Base-by-base conservation (phyloP, 2,888 invertebrate genomes). In the Argyresthia albistria region DNA sequence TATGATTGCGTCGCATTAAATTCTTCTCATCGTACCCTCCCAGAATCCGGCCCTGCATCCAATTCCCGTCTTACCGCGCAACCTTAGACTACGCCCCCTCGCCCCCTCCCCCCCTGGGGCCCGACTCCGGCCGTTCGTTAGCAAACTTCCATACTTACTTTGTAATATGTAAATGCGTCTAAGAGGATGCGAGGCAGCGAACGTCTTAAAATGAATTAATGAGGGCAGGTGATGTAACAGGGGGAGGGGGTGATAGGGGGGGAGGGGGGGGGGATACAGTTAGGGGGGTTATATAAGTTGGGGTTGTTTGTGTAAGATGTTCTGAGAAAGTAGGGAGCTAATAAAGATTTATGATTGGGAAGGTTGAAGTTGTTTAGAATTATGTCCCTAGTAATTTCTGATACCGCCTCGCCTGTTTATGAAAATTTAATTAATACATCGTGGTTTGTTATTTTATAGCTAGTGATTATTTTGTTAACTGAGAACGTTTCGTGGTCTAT, bases 171-270 rank as follows among this genome's bases (percentile, higher is more conserved):
- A 84, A 87, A 87, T 87, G 83, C 50, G 53, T 45, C 51, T 80
- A 71, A 74, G 75, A 78, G 80, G 79, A 70, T 69, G 69, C 65
- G 69, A 47, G 35, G 46, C 62, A 69, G 69, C 50, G 75, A 25
- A 65, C 81, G 75, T 84, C 86, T 87, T 87, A 86, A 86, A 87
- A 87, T 87, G 86, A 86, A 87, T 84, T 86, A 84, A 86, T 83
- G 48, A 11, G 10, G 46, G 69, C 82, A 84, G 86, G 84, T 84
- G 77, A 75, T 75, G 75, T 66, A 63, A 65, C 57, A 46, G 45
- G 52, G 56, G 60, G 61, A 63, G 57, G 56, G 43, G 12, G 9
- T 6, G 15, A 14, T 11, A 9, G 15, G 15, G 12, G 25, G 25
- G 25, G 25, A 6, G 25, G 25, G 25, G 25, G 25, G 25, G 25